Conservation (phyloP, 2,113 vertebrate species). For the Scartelaos histophorus region DNA sequence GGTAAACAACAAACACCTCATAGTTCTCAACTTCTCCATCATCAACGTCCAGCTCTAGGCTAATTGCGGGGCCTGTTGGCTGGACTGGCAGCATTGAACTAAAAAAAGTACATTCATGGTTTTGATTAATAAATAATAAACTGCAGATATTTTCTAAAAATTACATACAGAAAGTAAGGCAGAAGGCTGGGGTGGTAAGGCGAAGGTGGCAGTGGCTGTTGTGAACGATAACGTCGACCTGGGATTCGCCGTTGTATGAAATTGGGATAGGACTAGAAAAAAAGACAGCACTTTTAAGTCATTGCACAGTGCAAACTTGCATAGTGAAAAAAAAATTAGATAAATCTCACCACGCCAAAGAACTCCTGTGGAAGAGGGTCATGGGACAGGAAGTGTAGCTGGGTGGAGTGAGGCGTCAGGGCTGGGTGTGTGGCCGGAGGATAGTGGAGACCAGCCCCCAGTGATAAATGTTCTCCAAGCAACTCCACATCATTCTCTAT, state of each 20-base stretch:
- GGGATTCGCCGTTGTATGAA: slow-evolving; percentile 95
- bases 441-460: slow-evolving; percentile 90
- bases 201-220: slow-evolving; percentile 91
- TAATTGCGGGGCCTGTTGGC: slow-evolving; percentile 94
- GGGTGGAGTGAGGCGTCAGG: slow-evolving; percentile 88
- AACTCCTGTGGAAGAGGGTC: slow-evolving; percentile 95
- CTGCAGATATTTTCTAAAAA: neutral
- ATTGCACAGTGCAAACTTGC: neutral
- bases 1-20: slow-evolving; percentile 76
- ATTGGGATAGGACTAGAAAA: slow-evolving; percentile 88
- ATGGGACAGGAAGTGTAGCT: slow-evolving; percentile 92
- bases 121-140: neutral
- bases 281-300: slow-evolving; percentile 6
- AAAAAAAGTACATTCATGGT: slow-evolving; percentile 26
- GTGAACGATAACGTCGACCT: slow-evolving; percentile 92
- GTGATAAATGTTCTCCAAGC: slow-evolving; percentile 91
- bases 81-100: slow-evolving; percentile 99
- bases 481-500: slow-evolving; percentile 99
- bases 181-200: slow-evolving; percentile 97
- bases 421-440: slow-evolving; percentile 88
- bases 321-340: neutral
- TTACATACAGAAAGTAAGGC: slow-evolving; percentile 93
- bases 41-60: slow-evolving; percentile 96
- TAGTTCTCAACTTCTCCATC: slow-evolving; percentile 99
- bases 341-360: slow-evolving; percentile 88